A percentile compares a stretch with the other conserved stretches of the same genome.
These are phyloP conservation scores for Caenorhabditis sp. DNA, from an alignment of 2,888 invertebrate genomes.

Conservation along the genomic window DNA sequence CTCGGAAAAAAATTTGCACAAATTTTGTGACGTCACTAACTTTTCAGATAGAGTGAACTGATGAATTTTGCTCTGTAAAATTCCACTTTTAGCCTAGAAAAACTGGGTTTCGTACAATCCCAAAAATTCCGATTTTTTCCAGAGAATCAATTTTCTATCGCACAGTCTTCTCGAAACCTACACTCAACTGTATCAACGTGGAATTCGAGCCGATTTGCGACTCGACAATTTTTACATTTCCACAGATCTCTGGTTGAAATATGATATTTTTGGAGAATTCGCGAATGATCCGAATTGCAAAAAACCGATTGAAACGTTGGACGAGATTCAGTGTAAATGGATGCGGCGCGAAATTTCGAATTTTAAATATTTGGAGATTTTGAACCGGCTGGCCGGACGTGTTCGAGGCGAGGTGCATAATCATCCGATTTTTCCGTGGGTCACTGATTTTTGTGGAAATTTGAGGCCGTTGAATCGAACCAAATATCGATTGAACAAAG, in stretches of 20 bases:
- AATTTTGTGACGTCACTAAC: no score
- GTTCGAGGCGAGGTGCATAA: conserved; percentile 78
- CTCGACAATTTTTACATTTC: conserved; percentile 6
- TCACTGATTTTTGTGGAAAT: conserved; percentile 86
- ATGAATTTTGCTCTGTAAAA: no score
- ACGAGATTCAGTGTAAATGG: conserved; percentile 77
- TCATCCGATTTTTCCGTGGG: conserved; percentile 96
- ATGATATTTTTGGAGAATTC: conserved; percentile 24
- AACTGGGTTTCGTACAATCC: no score
- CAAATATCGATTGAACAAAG: conserved; percentile 94
- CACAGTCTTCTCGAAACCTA: conserved; percentile 25
- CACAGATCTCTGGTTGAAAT: conserved; percentile 21
- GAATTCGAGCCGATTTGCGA: conserved; percentile 15
- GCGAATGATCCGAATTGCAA: conserved; percentile 1
- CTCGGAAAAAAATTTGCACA: no score
- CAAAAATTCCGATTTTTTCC: neutral
- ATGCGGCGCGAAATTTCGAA: conserved; percentile 86
- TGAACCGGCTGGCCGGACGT: conserved; percentile 77
- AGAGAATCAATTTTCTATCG: conserved; percentile 29
- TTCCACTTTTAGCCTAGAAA: no score
- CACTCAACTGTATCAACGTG: conserved; percentile 23
- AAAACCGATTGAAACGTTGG: conserved; percentile 18
- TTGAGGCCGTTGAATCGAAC: conserved; percentile 92
- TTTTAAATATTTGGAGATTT: conserved; percentile 87
- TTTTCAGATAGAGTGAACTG: no score